phyloP scores from a whole-genome alignment of 2,797 vertebrate genomes.

The Coreius guichenoti region DNA sequence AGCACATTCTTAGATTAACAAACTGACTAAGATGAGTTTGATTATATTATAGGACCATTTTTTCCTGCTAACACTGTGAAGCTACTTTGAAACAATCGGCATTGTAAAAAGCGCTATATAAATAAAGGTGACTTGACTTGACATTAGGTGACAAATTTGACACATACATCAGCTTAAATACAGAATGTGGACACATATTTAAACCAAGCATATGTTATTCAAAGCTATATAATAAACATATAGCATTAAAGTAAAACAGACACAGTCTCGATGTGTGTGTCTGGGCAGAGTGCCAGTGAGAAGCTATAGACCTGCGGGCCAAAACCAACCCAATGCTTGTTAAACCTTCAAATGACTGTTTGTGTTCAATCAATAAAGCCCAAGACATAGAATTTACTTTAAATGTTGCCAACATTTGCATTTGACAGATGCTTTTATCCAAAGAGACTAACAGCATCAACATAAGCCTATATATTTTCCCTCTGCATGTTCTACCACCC shows the following conservation, averaged over 20 bases:
- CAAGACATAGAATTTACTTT: slow-evolving; percentile 19
- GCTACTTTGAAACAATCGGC: no score
- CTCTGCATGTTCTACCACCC: neutral
- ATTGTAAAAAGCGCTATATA: no score
- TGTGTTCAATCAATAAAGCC: neutral
- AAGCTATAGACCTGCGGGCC: neutral
- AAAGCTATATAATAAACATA: neutral
- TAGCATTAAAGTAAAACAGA: neutral
- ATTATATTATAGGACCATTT: neutral
- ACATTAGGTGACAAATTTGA: neutral
- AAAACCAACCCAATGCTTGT: neutral
- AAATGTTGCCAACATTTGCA: neutral
- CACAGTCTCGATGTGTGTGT: neutral
- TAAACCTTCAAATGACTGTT: neutral
- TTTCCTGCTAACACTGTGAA: no score
- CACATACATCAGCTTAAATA: neutral
- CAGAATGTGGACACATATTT: neutral
- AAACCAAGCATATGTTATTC: neutral
- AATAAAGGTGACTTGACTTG: no score
- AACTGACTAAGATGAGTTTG: neutral
- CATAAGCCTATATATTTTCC: neutral
- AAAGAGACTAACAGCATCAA: neutral
- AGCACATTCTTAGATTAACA: neutral
- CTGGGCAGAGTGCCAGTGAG: neutral
- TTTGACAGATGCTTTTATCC: slow-evolving; percentile 14